These are phyloP conservation scores for Luperina testacea DNA, from an alignment of 2,888 invertebrate species.

Conservation along the genomic window DNA sequence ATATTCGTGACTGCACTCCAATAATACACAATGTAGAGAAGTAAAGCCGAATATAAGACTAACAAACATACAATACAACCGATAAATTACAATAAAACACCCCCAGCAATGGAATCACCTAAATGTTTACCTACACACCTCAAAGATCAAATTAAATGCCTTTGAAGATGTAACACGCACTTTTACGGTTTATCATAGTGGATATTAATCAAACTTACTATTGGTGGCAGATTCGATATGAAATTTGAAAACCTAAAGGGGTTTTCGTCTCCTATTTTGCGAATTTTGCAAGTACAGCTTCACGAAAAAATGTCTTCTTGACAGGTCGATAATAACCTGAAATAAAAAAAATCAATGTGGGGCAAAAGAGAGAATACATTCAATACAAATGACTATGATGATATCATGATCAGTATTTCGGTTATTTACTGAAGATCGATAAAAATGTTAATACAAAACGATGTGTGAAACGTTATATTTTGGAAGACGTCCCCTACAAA, in stretches of 20 bases:
- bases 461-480: slow-evolving; percentile 44
- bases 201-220: slow-evolving; percentile 79
- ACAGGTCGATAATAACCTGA: slow-evolving; percentile 90
- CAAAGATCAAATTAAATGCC: slow-evolving; percentile 40
- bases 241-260: slow-evolving; percentile 89
- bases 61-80: slow-evolving; percentile 10
- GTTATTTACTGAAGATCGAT: slow-evolving; percentile 66
- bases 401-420: slow-evolving; percentile 52
- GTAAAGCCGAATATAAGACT: neutral
- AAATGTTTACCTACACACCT: slow-evolving; percentile 61
- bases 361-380: slow-evolving; percentile 69
- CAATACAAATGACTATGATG: slow-evolving; percentile 46
- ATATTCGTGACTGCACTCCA: slow-evolving; percentile 11
- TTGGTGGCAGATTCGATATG: slow-evolving; percentile 90
- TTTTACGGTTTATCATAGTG: slow-evolving; percentile 15
- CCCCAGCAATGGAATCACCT: slow-evolving; percentile 29
- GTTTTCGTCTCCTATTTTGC: slow-evolving; percentile 90
- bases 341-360: slow-evolving; percentile 88
- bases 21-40: slow-evolving; percentile 17
- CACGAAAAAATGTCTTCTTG: slow-evolving; percentile 89
- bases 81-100: slow-evolving; percentile 25
- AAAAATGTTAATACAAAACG: slow-evolving; percentile 57
- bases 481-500: slow-evolving; percentile 34
- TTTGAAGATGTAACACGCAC: slow-evolving; percentile 14
- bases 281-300: slow-evolving; percentile 84